Conservation (phyloP, 2,888 invertebrate species). For the Xylocampa areola region DNA sequence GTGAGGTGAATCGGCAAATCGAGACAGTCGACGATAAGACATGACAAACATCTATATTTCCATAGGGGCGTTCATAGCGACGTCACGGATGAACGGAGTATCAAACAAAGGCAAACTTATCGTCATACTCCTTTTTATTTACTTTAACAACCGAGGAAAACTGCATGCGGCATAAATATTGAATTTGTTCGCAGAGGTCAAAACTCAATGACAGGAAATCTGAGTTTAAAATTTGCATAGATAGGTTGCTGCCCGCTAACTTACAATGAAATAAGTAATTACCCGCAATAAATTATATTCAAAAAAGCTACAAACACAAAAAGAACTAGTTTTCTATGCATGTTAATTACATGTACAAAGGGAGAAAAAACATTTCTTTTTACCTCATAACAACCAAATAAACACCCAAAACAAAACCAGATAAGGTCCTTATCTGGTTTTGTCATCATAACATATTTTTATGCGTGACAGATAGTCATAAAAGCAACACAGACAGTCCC, state of each 20-base stretch:
- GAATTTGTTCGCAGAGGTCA: slow-evolving; percentile 25
- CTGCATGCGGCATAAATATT: slow-evolving; percentile 1
- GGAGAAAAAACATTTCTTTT: no score
- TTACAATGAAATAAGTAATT: slow-evolving; percentile 3
- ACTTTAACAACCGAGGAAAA: slow-evolving; percentile 2
- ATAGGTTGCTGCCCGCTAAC: background rate
- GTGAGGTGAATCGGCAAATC: slow-evolving; percentile 49
- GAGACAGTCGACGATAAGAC: slow-evolving; percentile 27
- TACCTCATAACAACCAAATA: no score
- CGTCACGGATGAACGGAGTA: slow-evolving; percentile 13
- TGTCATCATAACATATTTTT: slow-evolving; percentile 1
- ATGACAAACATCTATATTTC: slow-evolving; percentile 37
- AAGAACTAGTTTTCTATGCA: background rate
- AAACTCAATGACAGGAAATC: slow-evolving; percentile 49
- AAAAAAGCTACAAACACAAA: no score
- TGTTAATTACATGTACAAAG: background rate
- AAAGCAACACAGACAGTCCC: slow-evolving; percentile 27
- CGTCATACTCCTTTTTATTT: background rate
- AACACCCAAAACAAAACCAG: slow-evolving; percentile 1
- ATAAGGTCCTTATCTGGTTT: background rate
- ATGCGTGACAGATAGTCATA: slow-evolving; percentile 4
- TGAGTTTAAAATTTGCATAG: slow-evolving; percentile 28
- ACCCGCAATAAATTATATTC: background rate
- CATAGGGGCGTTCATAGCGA: slow-evolving; percentile 25
- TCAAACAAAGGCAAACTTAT: slow-evolving; percentile 16